Evolutionary conservation across 1,140 invertebrate species (phyloP).

Genomic region (Harlomillsia oculata): DNA sequence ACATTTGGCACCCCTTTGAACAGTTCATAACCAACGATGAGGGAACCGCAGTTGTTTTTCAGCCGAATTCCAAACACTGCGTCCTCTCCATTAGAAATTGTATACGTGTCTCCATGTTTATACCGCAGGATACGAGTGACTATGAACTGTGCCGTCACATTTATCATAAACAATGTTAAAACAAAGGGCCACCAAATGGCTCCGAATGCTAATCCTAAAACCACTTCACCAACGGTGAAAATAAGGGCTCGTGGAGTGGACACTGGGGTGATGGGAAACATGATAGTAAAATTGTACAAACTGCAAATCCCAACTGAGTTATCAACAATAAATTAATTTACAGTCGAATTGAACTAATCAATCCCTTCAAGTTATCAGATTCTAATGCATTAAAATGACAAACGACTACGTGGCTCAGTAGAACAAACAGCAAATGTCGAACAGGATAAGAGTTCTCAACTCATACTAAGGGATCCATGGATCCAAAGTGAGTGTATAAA

Average conservation of each 20-base stretch:
- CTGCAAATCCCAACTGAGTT: too few relatives aligned
- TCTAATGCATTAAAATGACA: too few relatives aligned
- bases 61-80: conserved; percentile 15
- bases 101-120: conserved; percentile 9
- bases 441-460: neutral
- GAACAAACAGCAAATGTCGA: too few relatives aligned
- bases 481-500: neutral
- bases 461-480: neutral
- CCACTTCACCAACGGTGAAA: neutral
- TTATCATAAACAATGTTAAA: neutral
- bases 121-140: neutral
- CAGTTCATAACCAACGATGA: conserved; percentile 20
- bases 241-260: neutral
- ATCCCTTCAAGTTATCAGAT: too few relatives aligned
- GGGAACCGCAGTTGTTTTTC: conserved; percentile 13
- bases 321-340: too few relatives aligned
- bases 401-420: too few relatives aligned
- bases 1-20: conserved; percentile 19
- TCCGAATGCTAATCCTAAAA: neutral
- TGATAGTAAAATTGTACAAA: too few relatives aligned
- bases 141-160: neutral
- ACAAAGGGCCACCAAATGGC: neutral
- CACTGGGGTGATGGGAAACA: too few relatives aligned
- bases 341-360: too few relatives aligned
- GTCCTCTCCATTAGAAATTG: conserved; percentile 9